phyloP scores from a whole-genome alignment of 1,140 invertebrate genomes.

The Cyrtorhinus lividipennis region DNA sequence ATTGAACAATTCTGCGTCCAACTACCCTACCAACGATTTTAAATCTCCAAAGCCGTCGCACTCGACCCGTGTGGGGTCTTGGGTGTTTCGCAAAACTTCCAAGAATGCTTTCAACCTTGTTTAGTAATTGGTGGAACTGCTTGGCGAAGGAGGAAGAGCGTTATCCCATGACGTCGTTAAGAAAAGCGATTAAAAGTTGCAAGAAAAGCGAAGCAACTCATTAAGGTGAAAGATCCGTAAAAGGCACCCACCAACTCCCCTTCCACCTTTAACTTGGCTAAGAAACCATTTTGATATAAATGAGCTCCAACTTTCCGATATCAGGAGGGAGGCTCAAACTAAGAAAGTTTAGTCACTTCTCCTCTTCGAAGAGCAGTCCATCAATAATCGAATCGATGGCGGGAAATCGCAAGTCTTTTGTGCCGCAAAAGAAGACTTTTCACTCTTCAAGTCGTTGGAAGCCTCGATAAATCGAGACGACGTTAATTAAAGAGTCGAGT shows the following conservation, averaged over 20 bases:
- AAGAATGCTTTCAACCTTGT: neutral
- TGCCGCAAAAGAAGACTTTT: neutral
- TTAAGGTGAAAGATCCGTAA: slow-evolving; percentile 4
- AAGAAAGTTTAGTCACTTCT: neutral
- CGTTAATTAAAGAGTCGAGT: neutral
- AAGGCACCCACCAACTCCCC: neutral
- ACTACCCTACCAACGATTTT: too few relatives aligned
- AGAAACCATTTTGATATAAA: slow-evolving; percentile 10
- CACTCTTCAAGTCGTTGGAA: neutral
- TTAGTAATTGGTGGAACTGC: neutral
- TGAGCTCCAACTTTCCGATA: slow-evolving; percentile 5
- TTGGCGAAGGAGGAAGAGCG: too few relatives aligned
- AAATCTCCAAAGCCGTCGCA: too few relatives aligned
- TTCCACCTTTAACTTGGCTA: neutral
- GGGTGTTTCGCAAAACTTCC: neutral
- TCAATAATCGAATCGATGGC: neutral
- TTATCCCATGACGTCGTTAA: neutral
- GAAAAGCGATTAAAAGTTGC: slow-evolving; percentile 8
- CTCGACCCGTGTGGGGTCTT: too few relatives aligned
- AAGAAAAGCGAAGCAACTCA: slow-evolving; percentile 3
- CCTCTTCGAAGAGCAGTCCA: neutral
- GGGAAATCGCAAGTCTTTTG: neutral
- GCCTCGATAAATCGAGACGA: neutral
- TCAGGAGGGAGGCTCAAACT: slow-evolving; percentile 5
- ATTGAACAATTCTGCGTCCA: too few relatives aligned